Percentiles rank a stretch among this genome's conserved stretches.
phyloP scores from a whole-genome alignment of 2,113 vertebrate genomes.

The Lepisosteus oculatus region DNA sequence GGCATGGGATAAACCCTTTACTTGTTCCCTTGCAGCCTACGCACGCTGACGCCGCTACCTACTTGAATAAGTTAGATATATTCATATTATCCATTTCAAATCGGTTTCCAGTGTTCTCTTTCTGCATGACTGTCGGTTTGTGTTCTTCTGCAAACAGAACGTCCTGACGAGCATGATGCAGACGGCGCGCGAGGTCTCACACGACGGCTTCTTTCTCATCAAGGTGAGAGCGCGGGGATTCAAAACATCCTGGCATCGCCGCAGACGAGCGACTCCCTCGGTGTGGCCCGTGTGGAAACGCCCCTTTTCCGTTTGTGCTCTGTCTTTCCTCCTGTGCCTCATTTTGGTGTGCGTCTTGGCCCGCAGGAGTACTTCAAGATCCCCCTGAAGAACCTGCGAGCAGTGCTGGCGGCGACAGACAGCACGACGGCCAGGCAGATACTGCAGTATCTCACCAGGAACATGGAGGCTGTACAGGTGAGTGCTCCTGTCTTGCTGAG shows the following conservation, averaged over 20 bases:
- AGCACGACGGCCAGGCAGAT: conserved; percentile 54
- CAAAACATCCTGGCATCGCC: too few relatives aligned
- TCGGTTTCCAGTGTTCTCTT: too few relatives aligned
- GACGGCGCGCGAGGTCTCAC: conserved; percentile 43
- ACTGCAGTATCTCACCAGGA: conserved; percentile 54
- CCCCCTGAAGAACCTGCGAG: conserved; percentile 40
- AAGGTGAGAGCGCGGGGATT: conserved; percentile 46
- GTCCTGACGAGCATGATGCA: conserved; percentile 61
- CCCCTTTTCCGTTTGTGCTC: too few relatives aligned
- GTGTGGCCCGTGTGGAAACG: too few relatives aligned
- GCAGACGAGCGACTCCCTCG: too few relatives aligned
- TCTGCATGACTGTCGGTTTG: too few relatives aligned
- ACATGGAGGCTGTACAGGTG: conserved; percentile 55
- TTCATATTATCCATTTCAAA: too few relatives aligned
- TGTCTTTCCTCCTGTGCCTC: neutral
- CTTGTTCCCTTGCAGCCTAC: too few relatives aligned
- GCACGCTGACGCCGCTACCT: too few relatives aligned
- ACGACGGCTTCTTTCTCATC: conserved; percentile 45
- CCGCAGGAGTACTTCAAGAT: conserved; percentile 65
- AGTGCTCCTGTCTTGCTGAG: neutral
- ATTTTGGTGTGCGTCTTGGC: neutral
- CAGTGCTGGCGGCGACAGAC: conserved; percentile 52
- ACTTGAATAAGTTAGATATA: too few relatives aligned
- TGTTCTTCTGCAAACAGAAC: conserved; percentile 37
- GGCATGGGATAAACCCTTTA: too few relatives aligned